These are phyloP conservation scores for Albula goreensis DNA, from an alignment of 2,113 vertebrate genomes.

Conservation along the genomic window DNA sequence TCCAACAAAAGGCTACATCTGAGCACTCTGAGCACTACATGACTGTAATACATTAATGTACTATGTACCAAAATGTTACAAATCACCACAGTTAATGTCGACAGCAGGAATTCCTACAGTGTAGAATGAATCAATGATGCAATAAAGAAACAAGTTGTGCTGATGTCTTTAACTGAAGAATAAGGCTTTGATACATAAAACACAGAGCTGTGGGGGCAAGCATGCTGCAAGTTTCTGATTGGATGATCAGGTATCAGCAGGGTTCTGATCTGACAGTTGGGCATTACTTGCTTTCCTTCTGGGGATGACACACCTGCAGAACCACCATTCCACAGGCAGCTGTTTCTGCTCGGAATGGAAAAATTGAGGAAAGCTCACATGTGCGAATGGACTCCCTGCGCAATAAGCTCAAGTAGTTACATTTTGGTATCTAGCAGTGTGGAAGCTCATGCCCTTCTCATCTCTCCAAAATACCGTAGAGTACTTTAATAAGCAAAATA, in stretches of 20 bases:
- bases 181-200: not conserved
- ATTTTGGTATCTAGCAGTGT: not conserved
- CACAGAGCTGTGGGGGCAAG: not conserved
- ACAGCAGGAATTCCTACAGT: not conserved
- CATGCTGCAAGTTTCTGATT: not conserved
- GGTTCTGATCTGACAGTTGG: not conserved
- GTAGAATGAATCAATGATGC: not conserved
- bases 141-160: not conserved
- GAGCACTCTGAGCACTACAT: not conserved
- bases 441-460: not conserved
- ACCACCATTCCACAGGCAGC: not conserved
- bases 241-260: constrained; percentile 1
- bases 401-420: not conserved
- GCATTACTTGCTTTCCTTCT: not conserved
- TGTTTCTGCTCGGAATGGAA: not conserved
- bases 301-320: not conserved
- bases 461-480: no score
- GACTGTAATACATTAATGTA: not conserved
- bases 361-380: not conserved
- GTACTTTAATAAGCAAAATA: no score
- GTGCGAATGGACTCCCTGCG: not conserved
- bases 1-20: not conserved
- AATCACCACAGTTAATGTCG: not conserved
- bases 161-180: not conserved
- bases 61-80: not conserved